Conservation (phyloP, 2,888 invertebrate species). For the Campoletis raptor region DNA sequence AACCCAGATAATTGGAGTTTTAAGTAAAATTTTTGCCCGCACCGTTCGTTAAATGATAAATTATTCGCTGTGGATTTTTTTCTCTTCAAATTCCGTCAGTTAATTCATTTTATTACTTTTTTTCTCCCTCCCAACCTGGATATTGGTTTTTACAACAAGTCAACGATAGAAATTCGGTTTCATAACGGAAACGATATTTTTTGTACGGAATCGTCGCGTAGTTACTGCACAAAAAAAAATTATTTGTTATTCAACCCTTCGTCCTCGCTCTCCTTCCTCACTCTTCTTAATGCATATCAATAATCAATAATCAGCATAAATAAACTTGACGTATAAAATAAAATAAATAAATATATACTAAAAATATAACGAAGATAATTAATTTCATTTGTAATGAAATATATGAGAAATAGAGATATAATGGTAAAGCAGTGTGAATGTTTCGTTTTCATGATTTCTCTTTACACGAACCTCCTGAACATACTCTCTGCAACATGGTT, state of each 20-base stretch:
- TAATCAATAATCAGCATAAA: neutral
- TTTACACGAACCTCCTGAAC: neutral
- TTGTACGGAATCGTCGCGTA: neutral
- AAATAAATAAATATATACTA: neutral
- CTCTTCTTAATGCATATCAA: neutral
- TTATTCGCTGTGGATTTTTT: neutral
- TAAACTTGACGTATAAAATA: neutral
- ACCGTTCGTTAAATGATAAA: neutral
- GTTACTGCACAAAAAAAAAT: neutral
- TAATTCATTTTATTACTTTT: neutral
- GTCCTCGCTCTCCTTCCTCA: no score
- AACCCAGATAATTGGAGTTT: neutral
- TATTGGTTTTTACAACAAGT: neutral
- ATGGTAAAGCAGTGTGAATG: neutral
- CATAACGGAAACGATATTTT: neutral
- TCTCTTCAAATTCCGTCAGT: neutral
- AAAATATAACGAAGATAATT: neutral
- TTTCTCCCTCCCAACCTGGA: neutral
- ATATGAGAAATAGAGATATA: neutral
- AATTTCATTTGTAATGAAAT: neutral
- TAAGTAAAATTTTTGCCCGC: neutral
- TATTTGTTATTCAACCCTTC: neutral
- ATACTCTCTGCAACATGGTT: conserved; percentile 1
- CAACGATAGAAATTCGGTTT: neutral
- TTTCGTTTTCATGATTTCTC: neutral